Evolutionary conservation across 2,113 vertebrate genomes (phyloP), one percentile per base, ranked within the genome.

Genomic region (Megaptera novaeangliae): DNA sequence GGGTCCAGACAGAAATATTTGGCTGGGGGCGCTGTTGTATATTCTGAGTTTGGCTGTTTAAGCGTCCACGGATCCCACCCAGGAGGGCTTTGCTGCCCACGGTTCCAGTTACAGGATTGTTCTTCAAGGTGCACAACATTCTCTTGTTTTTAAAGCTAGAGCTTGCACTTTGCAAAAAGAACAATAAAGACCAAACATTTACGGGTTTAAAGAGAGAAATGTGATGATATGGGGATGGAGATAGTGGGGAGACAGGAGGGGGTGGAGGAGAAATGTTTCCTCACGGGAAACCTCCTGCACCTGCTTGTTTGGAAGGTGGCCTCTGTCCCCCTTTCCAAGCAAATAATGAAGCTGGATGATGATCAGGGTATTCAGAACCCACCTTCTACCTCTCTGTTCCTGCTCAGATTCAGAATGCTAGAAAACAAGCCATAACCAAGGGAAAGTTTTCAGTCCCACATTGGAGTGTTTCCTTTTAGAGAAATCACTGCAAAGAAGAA

Each of bases 391-490:
- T 8, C 0, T n/a, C 21, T 63, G 34, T 94, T 44, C 3, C 4
- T 52, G 52, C 44, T 39, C 89, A 88, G 36, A 13, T 8, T 64
- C 27, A 34, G 29, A 75, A 17, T 64, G 13, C 55, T 25, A 85
- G 93, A 89, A 97, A 87, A 68, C 0, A 9, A 93, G 36, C 25
- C 57, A 15, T 41, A 66, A 39, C 46, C 85, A 93, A n/a, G 18
- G 46, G 69, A 88, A 91, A 1, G 0, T 82, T 97, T 94, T 36
- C 39, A 34, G 21, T 88, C 18, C 91, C 71, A 77, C 29, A 10
- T 0, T 1, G 34, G 36, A 72, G 3, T 96, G 52, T 94, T 90
- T 95, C 78, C 82, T 96, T 96, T 91, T 85, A 93, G 71, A 92
- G 46, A 78, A 91, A 77, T 93, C 82, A 85, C 14, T 69, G 44